Conservation (phyloP, 1,140 invertebrate species). For the Penaeus chinensis region DNA sequence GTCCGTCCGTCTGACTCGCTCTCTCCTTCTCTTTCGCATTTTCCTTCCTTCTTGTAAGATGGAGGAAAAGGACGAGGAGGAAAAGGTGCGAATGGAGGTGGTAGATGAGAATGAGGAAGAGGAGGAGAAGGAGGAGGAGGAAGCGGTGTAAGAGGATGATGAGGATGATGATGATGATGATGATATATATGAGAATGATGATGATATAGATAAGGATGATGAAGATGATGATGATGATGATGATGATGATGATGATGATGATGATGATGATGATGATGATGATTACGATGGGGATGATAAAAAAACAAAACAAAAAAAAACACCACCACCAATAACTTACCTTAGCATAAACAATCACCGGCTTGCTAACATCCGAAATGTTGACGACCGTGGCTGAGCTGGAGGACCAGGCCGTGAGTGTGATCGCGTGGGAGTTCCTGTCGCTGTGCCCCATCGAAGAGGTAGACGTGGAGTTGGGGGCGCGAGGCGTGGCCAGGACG, state of each 20-base stretch:
- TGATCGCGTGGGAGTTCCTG: conserved; percentile 36
- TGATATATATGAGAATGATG: too few species aligned
- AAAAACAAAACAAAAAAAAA: not conserved
- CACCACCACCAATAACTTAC: conserved; percentile 6
- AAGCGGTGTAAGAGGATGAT: not conserved
- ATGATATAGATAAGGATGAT: too few species aligned
- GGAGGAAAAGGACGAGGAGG: not conserved
- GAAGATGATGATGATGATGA: too few species aligned
- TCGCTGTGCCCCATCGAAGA: not conserved
- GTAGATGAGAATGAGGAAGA: not conserved
- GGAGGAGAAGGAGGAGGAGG: not conserved
- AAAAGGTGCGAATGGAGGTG: not conserved
- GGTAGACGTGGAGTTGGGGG: conserved; percentile 21
- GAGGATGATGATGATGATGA: too few species aligned
- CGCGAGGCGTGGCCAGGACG: conserved; percentile 53
- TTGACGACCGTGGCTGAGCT: conserved; percentile 43
- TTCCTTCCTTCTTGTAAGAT: not conserved
- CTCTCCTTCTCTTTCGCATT: not conserved
- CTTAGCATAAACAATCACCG: conserved; percentile 57
- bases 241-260: too few species aligned
- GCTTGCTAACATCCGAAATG: conserved; percentile 37
- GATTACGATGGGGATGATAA: too few species aligned
- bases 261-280: too few species aligned
- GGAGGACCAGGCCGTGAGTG: conserved; percentile 61
- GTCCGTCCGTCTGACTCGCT: not conserved